Base-by-base conservation (phyloP, 1,140 invertebrate species). In the Bombus waltoni region DNA sequence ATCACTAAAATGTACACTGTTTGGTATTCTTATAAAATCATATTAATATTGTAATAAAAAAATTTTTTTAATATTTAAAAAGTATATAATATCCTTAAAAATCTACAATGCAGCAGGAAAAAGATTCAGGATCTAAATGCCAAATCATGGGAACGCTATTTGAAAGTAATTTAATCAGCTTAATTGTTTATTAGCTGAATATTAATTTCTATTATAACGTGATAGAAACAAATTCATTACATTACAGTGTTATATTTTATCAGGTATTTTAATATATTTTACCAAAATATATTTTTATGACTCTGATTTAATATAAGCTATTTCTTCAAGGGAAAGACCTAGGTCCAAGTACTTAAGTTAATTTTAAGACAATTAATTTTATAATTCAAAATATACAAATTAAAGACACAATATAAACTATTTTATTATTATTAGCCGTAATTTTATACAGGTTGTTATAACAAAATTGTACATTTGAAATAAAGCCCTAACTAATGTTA, bases 401-500 rank as follows among this genome's bases (percentile, higher is more conserved):
- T 68, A 62, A 81, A 44, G 38, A 74, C 74, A 74, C n/a, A 5
- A 65, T 47, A 53, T 15, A 53, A 53, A 28, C 25, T 42, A 44
- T 66, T 65, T 68, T 78, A 71, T 72, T 42, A 28, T 65, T 44
- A 44, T 38, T 40, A 47, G 10, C 42, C 9, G 47, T 72, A 87
- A 89, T 89, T 91, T 90, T 89, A 83, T 87, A 91, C 83, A 87
- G 75, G 80, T 90, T 87, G 47, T 53, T 53, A 72, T 65, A 83
- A 85, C 70, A 85, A 87, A 87, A 68, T 78, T 90, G 65, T 89
- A 89, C 74, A 74, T 89, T 87, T 87, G 57, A 71, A 90, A 90
- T 91, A 91, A 91, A 89, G 44, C 0, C 65, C 3, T 68, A 85
- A 53, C 72, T 75, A n/a, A 78, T 47, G 80, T 90, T 89, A 53